Percentiles rank a stretch among this genome's conserved stretches.
Evolutionary conservation across 2,113 vertebrate genomes (phyloP).

Genomic region (Strix uralensis): DNA sequence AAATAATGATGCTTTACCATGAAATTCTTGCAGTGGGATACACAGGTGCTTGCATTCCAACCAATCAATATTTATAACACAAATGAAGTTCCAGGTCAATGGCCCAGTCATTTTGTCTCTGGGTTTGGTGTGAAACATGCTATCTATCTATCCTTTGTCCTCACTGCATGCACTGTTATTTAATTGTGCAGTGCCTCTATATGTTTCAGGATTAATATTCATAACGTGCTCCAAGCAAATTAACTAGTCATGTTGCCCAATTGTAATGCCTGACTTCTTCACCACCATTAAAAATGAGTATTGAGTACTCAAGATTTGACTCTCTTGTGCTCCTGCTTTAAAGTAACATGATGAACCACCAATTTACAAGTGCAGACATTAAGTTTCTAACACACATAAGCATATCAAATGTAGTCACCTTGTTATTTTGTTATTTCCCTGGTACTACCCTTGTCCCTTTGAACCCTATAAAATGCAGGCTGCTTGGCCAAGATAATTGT

Average conservation of each 20-base stretch:
- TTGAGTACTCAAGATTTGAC: not conserved
- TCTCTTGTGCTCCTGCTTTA: not conserved
- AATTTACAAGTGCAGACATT: not conserved
- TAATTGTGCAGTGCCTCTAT: not conserved
- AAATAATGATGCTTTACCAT: not conserved
- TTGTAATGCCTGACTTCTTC: not conserved
- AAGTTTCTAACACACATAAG: not conserved
- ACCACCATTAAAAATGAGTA: not conserved
- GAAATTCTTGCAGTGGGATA: not conserved
- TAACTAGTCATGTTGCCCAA: not conserved
- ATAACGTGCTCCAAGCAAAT: not conserved
- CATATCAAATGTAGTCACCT: not conserved
- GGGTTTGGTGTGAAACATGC: not conserved
- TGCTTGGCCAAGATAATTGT: slow-evolving; percentile 10
- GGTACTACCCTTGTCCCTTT: not conserved
- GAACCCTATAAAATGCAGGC: not conserved
- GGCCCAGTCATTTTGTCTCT: not conserved
- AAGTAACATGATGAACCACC: not conserved
- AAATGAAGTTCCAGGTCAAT: not conserved
- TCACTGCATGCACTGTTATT: not conserved
- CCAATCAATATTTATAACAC: not conserved
- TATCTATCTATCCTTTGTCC: not conserved
- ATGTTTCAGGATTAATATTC: not conserved
- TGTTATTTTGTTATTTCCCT: not conserved
- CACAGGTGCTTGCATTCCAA: not conserved